Evolutionary conservation across 1,140 invertebrate species (phyloP).

Genomic region (Trichonephila inaurata): DNA sequence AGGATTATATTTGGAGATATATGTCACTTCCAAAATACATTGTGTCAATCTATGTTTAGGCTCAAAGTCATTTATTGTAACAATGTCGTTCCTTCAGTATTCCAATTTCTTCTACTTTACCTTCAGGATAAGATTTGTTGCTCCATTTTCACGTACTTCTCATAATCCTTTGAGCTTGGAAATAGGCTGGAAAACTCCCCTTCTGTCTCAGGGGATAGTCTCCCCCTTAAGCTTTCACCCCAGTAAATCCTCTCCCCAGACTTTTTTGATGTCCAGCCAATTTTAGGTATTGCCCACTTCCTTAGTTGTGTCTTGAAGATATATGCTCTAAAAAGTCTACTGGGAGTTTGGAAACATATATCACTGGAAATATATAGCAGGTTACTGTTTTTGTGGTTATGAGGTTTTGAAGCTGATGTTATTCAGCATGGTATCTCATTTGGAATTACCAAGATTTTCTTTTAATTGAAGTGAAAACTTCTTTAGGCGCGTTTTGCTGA

Average conservation of each 20-base stretch:
- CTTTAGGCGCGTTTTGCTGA: no score
- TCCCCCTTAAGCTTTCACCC: conserved; percentile 6
- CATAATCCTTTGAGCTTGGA: conserved; percentile 25
- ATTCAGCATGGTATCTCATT: no score
- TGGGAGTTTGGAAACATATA: no score
- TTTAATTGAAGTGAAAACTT: no score
- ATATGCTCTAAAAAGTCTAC: no score
- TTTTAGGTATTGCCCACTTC: not conserved
- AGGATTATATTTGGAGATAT: not conserved
- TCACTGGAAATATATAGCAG: no score
- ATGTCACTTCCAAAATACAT: not conserved
- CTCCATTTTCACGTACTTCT: not conserved
- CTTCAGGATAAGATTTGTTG: not conserved
- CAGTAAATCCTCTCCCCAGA: not conserved
- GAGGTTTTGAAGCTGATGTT: no score
- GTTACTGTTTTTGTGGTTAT: no score
- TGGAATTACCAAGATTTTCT: no score
- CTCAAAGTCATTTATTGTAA: not conserved
- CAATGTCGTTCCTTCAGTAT: not conserved
- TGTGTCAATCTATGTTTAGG: not conserved
- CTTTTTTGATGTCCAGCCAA: conserved; percentile 21
- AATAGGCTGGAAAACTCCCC: not conserved
- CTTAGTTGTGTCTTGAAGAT: not conserved
- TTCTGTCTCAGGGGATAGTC: not conserved
- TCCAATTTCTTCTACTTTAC: not conserved